Base-by-base conservation (phyloP, 2,797 vertebrate species). In the Podargus strigoides region DNA sequence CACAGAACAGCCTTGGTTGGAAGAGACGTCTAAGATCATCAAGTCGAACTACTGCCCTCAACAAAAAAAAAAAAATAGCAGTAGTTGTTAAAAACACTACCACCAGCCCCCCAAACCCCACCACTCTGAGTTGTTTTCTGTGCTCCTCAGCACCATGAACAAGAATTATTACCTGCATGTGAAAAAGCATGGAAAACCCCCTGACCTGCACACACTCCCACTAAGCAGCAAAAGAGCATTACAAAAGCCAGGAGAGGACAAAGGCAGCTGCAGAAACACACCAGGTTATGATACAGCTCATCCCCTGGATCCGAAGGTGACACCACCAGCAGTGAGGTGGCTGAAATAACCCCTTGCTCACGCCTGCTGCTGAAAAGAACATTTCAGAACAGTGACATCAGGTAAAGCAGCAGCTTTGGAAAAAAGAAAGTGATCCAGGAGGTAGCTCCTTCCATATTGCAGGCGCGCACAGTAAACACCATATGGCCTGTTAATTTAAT, bases 401-500 rank as follows among this genome's bases (percentile, higher is more conserved):
- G 96, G 96, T 97, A 94, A 96, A 97, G 83, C 94, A 96, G 94
- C 93, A 95, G 80, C 97, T 93, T 84, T 88, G 91, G 94, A 97
- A 97, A 39, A 67, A 85, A 97, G 88, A 94, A 96, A 95, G 95
- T 94, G 97, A 97, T 94, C 88, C 85, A 95, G 93, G 86, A 93
- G 89, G 88, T 95, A 90, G 90, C 94, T 89, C 92, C 87, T 86
- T 89, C 88, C 91, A 94, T 94, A 93, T 73, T 85, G 95, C 93
- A 97, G 87, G 86, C 88, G 7, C 83, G 87, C 94, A 97, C 95
- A 94, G 96, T 95, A 98, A 98, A 97, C 96, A 97, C 97, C 97
- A 97, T 97, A 97, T 97, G 97, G 97, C 88, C 94, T 97, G 93
- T 92, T 97, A 97, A 96, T 97, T 97, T 97, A 97, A 97, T 95